Percentiles rank a stretch among this genome's conserved stretches.
Evolutionary conservation across 2,797 vertebrate genomes (phyloP).

Genomic region (Takifugu ocellatus): DNA sequence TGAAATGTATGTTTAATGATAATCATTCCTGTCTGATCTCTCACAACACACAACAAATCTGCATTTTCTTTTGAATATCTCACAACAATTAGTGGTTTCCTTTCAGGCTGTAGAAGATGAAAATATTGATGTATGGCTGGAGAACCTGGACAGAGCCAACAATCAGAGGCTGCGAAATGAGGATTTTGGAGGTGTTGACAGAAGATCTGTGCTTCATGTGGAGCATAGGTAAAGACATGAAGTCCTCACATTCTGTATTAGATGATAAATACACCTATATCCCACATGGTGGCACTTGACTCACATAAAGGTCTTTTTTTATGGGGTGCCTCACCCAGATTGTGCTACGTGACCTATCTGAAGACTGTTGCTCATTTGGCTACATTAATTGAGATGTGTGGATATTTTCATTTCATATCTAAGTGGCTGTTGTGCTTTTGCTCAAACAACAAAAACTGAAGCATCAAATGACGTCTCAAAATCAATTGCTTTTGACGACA

Average conservation of each 20-base stretch:
- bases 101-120: constrained; percentile 68
- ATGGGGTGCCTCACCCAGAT: background rate
- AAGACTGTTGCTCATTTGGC: background rate
- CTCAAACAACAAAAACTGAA: too few species aligned
- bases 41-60: background rate
- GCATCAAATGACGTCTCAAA: too few species aligned
- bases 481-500: too few species aligned
- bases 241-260: too few species aligned
- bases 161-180: constrained; percentile 72
- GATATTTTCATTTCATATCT: too few species aligned
- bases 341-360: background rate
- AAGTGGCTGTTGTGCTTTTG: too few species aligned
- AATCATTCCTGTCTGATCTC: background rate
- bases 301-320: constrained; percentile 6
- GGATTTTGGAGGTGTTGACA: constrained; percentile 62
- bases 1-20: background rate
- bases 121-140: constrained; percentile 86
- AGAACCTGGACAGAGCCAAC: constrained; percentile 79
- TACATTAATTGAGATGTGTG: background rate
- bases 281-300: constrained; percentile 28
- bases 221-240: constrained; percentile 85
- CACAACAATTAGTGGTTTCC: background rate
- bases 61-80: background rate
- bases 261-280: background rate
- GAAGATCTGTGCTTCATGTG: constrained; percentile 82